phyloP scores from a whole-genome alignment of 2,888 invertebrate genomes.

The Aspidapion aeneum region DNA sequence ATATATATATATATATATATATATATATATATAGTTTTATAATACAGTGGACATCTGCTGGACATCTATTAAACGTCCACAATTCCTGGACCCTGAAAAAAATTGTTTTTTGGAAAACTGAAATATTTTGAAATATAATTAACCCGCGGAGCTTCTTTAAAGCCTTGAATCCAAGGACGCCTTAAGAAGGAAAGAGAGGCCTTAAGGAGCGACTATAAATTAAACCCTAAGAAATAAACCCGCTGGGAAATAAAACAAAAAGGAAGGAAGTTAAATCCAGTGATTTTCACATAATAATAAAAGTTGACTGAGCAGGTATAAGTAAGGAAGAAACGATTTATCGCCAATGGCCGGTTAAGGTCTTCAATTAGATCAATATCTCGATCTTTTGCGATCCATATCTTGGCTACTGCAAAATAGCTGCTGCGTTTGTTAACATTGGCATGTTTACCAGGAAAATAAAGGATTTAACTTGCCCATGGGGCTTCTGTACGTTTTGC shows the following conservation, averaged over 20 bases:
- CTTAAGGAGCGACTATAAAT: neutral
- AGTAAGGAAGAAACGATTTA: slow-evolving; percentile 29
- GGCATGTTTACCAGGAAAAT: slow-evolving; percentile 1
- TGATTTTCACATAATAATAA: slow-evolving; percentile 21
- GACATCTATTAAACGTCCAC: too few species aligned
- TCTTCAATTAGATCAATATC: slow-evolving; percentile 45
- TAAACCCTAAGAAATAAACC: slow-evolving; percentile 9
- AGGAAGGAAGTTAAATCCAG: slow-evolving; percentile 20
- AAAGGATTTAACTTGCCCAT: neutral
- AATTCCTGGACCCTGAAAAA: too few species aligned
- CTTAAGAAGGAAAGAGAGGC: too few species aligned
- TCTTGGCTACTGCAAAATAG: slow-evolving; percentile 28
- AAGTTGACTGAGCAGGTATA: slow-evolving; percentile 5
- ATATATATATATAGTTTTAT: too few species aligned
- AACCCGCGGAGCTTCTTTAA: too few species aligned
- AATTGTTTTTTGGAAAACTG: too few species aligned
- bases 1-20: too few species aligned
- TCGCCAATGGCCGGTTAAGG: slow-evolving; percentile 26
- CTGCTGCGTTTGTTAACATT: slow-evolving; percentile 33
- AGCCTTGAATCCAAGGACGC: too few species aligned
- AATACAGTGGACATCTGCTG: too few species aligned
- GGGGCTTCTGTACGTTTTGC: too few species aligned
- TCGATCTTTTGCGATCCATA: slow-evolving; percentile 29
- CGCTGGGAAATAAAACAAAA: slow-evolving; percentile 9
- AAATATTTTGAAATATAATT: too few species aligned